Conservation (phyloP, 2,888 invertebrate genomes). For the Norana najaformis region DNA sequence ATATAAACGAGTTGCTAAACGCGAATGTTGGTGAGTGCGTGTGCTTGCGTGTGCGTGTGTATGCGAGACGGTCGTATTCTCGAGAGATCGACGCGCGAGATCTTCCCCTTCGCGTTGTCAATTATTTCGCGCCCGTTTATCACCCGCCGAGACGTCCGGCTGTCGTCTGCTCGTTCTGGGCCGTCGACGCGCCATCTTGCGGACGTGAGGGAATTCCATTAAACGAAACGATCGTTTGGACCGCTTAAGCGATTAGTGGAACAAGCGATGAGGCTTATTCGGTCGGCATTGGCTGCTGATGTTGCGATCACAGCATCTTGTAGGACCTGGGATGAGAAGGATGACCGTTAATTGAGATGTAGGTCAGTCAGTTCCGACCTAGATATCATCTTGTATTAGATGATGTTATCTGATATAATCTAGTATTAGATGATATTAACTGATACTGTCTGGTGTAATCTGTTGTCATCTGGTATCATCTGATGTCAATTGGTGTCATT, state of each 20-base stretch:
- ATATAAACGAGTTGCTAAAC: too few relatives aligned
- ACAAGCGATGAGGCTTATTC: not conserved
- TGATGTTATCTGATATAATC: too few relatives aligned
- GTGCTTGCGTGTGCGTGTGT: not conserved
- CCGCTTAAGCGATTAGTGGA: not conserved
- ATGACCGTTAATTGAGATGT: not conserved
- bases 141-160: not conserved
- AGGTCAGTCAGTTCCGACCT: not conserved
- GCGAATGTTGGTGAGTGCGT: not conserved
- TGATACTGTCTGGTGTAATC: too few relatives aligned
- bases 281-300: too few relatives aligned
- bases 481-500: too few relatives aligned
- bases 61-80: not conserved
- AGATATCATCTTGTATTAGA: not conserved
- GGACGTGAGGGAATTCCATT: conserved; percentile 26
- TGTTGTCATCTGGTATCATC: too few relatives aligned
- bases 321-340: not conserved
- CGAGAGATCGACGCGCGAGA: not conserved
- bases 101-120: not conserved
- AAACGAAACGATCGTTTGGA: not conserved
- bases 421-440: too few relatives aligned
- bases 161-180: conserved; percentile 14
- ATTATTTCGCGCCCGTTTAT: conserved; percentile 22
- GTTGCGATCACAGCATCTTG: too few relatives aligned
- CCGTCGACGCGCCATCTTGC: not conserved